Percentiles rank a stretch among this genome's conserved stretches.
Conservation (phyloP, 2,888 invertebrate species). For the Sepiola atlantica region DNA sequence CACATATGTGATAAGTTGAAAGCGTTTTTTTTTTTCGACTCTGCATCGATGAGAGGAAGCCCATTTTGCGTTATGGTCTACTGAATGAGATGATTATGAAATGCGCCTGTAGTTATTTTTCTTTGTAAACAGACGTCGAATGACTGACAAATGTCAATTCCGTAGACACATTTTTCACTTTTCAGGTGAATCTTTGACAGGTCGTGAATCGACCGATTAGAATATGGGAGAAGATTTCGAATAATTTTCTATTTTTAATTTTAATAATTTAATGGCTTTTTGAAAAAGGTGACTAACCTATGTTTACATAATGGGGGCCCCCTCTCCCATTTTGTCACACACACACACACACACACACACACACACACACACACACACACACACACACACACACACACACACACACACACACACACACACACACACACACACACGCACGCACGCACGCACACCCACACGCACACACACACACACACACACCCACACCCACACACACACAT, state of each 20-base stretch:
- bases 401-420: background rate
- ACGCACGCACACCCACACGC: too few species aligned
- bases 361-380: background rate
- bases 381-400: background rate
- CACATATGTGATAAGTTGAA: constrained; percentile 1
- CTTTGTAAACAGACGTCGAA: background rate
- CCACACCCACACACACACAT: too few species aligned
- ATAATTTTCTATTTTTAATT: background rate
- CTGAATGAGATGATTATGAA: background rate
- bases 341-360: background rate
- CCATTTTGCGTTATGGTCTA: background rate
- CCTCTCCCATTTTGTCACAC: background rate
- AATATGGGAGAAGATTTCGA: background rate
- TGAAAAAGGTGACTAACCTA: background rate
- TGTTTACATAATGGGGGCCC: background rate
- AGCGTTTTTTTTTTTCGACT: background rate
- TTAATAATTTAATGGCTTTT: background rate
- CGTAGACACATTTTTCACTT: background rate
- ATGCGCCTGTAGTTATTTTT: background rate
- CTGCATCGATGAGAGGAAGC: background rate
- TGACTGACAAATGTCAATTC: background rate
- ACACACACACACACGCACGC: background rate
- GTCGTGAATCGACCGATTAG: background rate
- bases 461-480: too few species aligned
- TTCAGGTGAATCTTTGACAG: background rate